Evolutionary conservation across 2,113 vertebrate species (phyloP).

Genomic region (Sigmodon hispidus): DNA sequence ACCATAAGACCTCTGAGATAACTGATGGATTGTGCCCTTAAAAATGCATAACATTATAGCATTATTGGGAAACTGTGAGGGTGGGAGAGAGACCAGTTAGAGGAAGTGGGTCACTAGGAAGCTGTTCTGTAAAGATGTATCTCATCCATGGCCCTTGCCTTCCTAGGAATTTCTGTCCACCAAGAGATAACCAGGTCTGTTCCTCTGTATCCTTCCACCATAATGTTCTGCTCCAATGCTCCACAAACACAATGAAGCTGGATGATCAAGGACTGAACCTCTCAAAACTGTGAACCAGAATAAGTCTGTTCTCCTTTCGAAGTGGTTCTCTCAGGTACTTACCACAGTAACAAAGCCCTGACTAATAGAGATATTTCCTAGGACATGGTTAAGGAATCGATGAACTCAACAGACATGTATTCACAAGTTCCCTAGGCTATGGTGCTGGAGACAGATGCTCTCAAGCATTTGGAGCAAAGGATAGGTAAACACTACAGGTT

Average conservation of each 20-base stretch:
- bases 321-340: not conserved
- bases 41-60: not conserved
- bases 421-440: not conserved
- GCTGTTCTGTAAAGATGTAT: not conserved
- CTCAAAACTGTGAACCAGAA: not conserved
- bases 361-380: not conserved
- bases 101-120: not conserved
- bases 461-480: slow-evolving; percentile 5
- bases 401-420: slow-evolving; percentile 1
- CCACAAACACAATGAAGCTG: not conserved
- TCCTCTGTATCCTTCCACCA: not conserved
- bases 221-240: not conserved
- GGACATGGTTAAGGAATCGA: not conserved
- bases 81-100: not conserved
- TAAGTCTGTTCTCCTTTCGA: not conserved
- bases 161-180: not conserved
- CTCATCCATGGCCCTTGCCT: not conserved
- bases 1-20: not conserved
- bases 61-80: not conserved
- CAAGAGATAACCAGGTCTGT: not conserved
- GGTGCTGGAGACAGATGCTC: not conserved
- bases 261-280: not conserved
- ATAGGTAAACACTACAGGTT: slow-evolving; percentile 23
- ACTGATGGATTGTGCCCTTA: not conserved
- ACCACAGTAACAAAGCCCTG: not conserved